Evolutionary conservation across 23 tunicate genomes (phyloP), one percentile per base, ranked within the genome.

Genomic region (Diplosoma virens): DNA sequence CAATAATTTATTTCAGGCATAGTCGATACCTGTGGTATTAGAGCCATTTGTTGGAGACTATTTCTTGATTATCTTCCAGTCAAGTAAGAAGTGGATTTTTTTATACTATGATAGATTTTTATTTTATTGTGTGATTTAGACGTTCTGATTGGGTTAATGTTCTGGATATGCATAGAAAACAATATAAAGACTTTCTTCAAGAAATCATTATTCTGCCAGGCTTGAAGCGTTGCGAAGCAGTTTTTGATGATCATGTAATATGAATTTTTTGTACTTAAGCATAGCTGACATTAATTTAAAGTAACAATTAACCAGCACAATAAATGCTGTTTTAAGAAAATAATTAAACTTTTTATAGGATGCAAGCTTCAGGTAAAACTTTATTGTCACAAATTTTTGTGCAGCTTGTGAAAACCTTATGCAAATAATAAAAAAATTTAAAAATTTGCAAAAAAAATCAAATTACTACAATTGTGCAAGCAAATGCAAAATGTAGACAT

Each of bases 21-120:
- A 33, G 90, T 79, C 9, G 97, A 90, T 23, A 71, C 97, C 30
- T 90, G 97, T 79, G 97, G 97, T 41, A 90, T 90, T 24, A 56
- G 97, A 32, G 58, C 97, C 21, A 16, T 84, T 0, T 78, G 88
- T 35, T 90, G 97, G 97, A 84, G 89, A 74, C 25, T 90, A 20
- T 78, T 89, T 34, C 69, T 89, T 9, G 66, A 82, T 29, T 52
- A 36, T 65, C 76, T 89, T 21, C 89, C 89, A 26, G 18, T 53
- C n/a, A 83, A 71, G 90, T 85, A 37, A 73, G 74, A 34, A 20
- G 9, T 11, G 21, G 24, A 14, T 11, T 55, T 55, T 22, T 20
- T 55, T 11, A 55, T 55, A 55, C 4, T 55, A 25, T 41, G 9
- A 41, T 14, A 41, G 14, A 41, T 41, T 41, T 56, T 11, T 11